Conservation (phyloP, 2,113 vertebrate species). For the Gymnobelideus leadbeateri region DNA sequence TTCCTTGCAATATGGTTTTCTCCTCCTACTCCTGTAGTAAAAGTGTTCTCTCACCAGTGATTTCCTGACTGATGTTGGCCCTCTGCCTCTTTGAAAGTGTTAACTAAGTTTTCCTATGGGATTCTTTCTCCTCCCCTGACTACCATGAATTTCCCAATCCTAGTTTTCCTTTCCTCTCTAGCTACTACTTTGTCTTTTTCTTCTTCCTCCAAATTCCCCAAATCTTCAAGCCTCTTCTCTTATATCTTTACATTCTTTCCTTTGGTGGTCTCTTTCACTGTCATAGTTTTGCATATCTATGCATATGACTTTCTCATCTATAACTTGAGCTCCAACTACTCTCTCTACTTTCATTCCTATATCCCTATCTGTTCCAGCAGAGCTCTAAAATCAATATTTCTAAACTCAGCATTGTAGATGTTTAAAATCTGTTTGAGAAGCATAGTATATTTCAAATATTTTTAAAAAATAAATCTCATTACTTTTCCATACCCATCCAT, state of each 20-base stretch:
- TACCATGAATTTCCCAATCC: neutral
- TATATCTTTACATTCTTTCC: neutral
- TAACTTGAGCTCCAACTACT: neutral
- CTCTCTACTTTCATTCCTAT: neutral
- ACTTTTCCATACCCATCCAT: neutral
- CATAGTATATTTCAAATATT: neutral
- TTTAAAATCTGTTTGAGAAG: neutral
- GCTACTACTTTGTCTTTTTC: neutral
- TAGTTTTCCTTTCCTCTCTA: neutral
- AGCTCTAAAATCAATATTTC: neutral
- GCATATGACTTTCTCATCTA: neutral
- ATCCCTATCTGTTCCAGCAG: neutral
- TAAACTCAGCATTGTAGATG: neutral
- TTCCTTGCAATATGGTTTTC: neutral
- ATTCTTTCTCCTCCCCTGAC: neutral
- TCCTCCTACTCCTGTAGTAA: neutral
- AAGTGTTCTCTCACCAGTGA: neutral
- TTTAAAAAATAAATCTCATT: neutral
- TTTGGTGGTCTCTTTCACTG: neutral
- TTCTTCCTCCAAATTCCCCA: neutral
- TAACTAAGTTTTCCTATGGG: neutral
- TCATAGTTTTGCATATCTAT: neutral
- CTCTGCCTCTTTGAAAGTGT: neutral
- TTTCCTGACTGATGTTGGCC: neutral
- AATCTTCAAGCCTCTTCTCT: neutral